Base-by-base conservation (phyloP, 2,797 vertebrate genomes). In the Aldrovandia affinis region DNA sequence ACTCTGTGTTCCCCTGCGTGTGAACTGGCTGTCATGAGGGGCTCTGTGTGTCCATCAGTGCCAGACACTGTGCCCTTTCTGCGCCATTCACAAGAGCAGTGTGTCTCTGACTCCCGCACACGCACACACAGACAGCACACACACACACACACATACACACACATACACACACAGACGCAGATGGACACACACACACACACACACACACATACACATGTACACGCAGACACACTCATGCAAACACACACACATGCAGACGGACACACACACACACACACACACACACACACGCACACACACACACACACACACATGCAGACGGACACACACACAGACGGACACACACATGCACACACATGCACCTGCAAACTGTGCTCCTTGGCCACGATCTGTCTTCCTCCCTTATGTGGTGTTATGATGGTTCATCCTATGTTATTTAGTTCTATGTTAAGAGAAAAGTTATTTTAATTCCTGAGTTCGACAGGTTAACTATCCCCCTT, bases 81-180 rank as follows among this genome's bases (percentile, higher is more conserved):
- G 30, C 7, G n/a, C 39, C 39, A n/a, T 78, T 78, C 36, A 57
- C 63, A 77, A 39, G 18, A 44, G 82, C 70, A 75, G 12, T 36
- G n/a, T 30, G 55, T 25, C 73, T 25, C 54, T 61, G 54, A 30
- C 57, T 25, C 28, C 50, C 18, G 47, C 25, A 50, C 7, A 39
- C n/a, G n/a, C n/a, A 77, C 33, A 77, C n/a, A 73, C 36, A 30
- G n/a, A n/a, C n/a, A n/a, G n/a, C 22, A 75, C 54, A 83, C 30
- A 59, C 25, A 36, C 55, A 61, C 28, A 82, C 28, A 44, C 81
- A 52, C 3, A 33, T 25, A 65, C 75, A 79, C 73, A 50, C n/a
- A 70, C 63, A 50, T 2, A 47, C 47, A 65, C 59, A 10, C 28
- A 55, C 78, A n/a, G 1, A 3, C 12, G 25, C 55, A 81, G 25